These are phyloP conservation scores for Diaphora mendica DNA, from an alignment of 2,888 invertebrate genomes.

Conservation along the genomic window DNA sequence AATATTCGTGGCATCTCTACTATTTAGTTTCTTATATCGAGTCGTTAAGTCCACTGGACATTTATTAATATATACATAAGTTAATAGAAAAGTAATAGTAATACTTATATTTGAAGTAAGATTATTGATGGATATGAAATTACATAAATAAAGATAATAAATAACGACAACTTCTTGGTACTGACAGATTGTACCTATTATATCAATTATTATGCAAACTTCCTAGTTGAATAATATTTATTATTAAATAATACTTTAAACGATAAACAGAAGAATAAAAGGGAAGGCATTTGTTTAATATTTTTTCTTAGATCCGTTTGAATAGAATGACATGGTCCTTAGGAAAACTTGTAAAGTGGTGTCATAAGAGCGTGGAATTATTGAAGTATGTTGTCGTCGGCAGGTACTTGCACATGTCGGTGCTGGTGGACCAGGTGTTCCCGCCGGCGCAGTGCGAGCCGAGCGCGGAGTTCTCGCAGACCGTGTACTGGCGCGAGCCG, in stretches of 20 bases:
- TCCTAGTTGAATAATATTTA: not conserved
- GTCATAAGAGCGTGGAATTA: not conserved
- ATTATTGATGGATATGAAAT: not conserved
- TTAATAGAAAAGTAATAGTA: not conserved
- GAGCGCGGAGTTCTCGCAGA: slow-evolving; percentile 92
- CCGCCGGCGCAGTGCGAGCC: slow-evolving; percentile 90
- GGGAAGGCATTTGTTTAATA: not conserved
- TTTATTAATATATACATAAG: not conserved
- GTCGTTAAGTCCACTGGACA: not conserved
- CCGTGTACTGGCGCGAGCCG: slow-evolving; percentile 97
- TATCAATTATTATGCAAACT: not conserved
- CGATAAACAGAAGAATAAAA: no score
- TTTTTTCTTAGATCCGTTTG: not conserved
- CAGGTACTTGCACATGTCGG: slow-evolving; percentile 98
- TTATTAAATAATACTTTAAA: no score
- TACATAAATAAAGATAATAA: not conserved
- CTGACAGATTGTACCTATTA: not conserved
- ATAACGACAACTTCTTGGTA: not conserved
- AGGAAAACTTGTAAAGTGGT: not conserved
- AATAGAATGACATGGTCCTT: not conserved
- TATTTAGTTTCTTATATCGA: not conserved
- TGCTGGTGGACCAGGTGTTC: slow-evolving; percentile 98
- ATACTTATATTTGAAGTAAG: not conserved
- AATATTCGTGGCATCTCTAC: no score
- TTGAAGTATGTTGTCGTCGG: slow-evolving; percentile 14